Percentiles rank a stretch among this genome's conserved stretches.
phyloP scores from a whole-genome alignment of 2,797 vertebrate genomes.

The Anabacerthia variegaticeps region DNA sequence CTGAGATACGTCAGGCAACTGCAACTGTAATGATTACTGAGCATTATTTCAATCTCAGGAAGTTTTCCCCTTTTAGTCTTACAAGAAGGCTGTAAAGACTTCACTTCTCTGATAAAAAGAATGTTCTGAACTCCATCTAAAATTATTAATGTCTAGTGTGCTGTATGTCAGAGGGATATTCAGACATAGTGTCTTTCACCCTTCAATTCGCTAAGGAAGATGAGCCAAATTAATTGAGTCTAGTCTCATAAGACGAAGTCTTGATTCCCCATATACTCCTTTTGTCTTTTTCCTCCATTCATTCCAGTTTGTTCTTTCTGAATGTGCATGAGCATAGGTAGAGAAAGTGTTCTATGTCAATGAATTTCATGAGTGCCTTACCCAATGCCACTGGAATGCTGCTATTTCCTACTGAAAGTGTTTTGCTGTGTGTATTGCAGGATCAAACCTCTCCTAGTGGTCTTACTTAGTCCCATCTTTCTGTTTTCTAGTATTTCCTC shows the following conservation, averaged over 20 bases:
- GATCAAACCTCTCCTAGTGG: background rate
- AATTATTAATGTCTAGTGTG: background rate
- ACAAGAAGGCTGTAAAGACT: background rate
- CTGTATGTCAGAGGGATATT: background rate
- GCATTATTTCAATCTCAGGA: background rate
- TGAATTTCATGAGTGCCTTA: background rate
- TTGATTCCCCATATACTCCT: background rate
- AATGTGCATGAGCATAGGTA: background rate
- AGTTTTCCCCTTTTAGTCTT: background rate
- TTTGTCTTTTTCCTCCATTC: background rate
- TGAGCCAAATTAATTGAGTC: background rate
- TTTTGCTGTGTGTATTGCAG: background rate
- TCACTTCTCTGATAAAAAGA: background rate
- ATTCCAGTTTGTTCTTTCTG: background rate
- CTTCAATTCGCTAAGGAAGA: background rate
- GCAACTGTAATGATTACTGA: background rate
- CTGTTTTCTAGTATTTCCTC: background rate
- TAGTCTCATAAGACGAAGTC: background rate
- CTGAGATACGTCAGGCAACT: background rate
- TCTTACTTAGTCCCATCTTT: background rate
- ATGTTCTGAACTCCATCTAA: background rate
- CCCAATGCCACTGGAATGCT: background rate
- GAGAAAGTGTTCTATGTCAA: background rate
- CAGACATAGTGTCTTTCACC: background rate
- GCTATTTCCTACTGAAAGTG: background rate